Conservation (phyloP, 2,113 vertebrate genomes). For the Turdus rufiventris region DNA sequence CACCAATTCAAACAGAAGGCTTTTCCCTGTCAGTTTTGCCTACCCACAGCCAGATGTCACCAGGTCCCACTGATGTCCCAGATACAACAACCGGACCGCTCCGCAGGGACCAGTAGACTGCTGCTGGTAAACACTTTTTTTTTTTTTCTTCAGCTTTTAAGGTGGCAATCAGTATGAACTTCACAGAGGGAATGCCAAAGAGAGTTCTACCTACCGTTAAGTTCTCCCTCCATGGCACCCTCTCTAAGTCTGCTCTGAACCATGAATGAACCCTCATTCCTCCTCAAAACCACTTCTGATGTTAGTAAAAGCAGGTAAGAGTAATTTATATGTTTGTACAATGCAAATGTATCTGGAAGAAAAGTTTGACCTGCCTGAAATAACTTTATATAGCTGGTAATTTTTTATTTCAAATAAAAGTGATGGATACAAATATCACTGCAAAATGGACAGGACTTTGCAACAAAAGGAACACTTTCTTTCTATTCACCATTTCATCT, state of each 20-base stretch:
- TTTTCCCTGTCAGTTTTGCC: background rate
- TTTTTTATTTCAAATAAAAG: background rate
- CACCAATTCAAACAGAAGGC: background rate
- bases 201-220: background rate
- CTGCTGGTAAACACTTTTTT: background rate
- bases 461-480: background rate
- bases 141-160: background rate
- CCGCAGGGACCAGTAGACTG: background rate
- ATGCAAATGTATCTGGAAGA: background rate
- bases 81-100: background rate
- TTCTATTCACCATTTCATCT: background rate
- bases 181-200: background rate
- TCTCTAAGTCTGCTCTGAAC: background rate
- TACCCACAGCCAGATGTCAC: background rate
- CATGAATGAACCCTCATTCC: background rate
- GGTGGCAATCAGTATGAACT: background rate
- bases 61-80: background rate
- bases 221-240: background rate
- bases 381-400: background rate
- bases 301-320: background rate
- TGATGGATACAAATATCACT: background rate
- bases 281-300: background rate
- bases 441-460: background rate
- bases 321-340: background rate
- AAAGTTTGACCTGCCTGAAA: background rate